Base-by-base conservation (phyloP, 1,140 invertebrate genomes). In the Babylonia areolata region DNA sequence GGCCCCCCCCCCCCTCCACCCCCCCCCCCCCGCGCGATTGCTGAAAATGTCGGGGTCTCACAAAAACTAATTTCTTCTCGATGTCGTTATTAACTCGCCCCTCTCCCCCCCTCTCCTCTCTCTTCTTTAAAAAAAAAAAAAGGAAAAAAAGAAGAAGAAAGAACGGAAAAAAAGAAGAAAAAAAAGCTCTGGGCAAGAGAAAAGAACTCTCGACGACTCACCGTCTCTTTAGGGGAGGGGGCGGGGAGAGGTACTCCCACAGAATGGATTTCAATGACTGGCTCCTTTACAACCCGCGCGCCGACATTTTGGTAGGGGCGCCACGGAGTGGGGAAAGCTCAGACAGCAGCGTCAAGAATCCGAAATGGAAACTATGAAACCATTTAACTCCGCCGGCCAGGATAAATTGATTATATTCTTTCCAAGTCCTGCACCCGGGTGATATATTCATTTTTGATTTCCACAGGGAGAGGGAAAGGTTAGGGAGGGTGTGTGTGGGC, bases 21-120 rank as follows among this genome's bases (percentile, higher is more conserved):
- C 2, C 5, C 12, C n/a, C 28, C 9, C 46, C 46, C 11, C 3
- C 2, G 2, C 12, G 3, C 28, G 31, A 54, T 31, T 28, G 37
- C 15, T 23, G 17, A 75, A 33, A 75, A 79, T 11, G 12, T 15
- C 15, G 28, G 39, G 39, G 77, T n/a, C 77, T n/a, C 15, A 79
- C 77, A 80, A 80, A 80, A 80, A n/a, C 42, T 80, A 80, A 80
- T 80, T 80, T 80, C 78, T 80, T 80, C 78, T 40, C 78, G 78
- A 80, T 80, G 37, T 80, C 78, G 78, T 80, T 80, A 80, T 80
- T 80, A 80, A 80, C 78, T 80, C 42, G 78, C 42, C 78, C 46
- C 28, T 28, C 1, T 11, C 33, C 78, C 12, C 6, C 28, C 35
- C 5, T 17, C 3, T 31, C 5, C 12, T 23, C 58, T 23, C 58